Evolutionary conservation across 2,888 invertebrate species (phyloP), one percentile per base, ranked within the genome.

Genomic region (Ametastegia equiseti): DNA sequence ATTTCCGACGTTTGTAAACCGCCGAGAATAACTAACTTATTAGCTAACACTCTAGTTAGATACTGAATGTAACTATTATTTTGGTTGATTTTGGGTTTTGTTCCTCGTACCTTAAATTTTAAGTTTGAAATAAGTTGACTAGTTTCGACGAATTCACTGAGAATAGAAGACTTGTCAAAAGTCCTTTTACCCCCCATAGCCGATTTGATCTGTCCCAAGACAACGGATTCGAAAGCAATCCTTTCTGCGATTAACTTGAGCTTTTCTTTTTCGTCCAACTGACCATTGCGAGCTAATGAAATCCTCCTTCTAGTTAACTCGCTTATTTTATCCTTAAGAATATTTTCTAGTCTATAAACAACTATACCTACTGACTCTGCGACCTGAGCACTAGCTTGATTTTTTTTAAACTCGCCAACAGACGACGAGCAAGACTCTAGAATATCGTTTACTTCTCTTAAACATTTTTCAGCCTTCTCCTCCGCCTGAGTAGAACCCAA

Each of bases 161-260:
- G 86, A 82, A 89, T 88, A 81, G 86, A 84, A 80, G 86, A 88
- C 78, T 86, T 87, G 75, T 89, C 89, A 80, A 86, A 84, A 15
- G 87, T 86, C 23, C 86, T 86, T 42, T 78, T 80, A 36, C 60
- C 73, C 65, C 86, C 86, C 82, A 89, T 83, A 65, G 88, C 88
- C 75, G 85, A 85, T 81, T 89, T 90, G 15, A 91, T 85, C 83
- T 89, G 89, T 19, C 94, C 94, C 82, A 96, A 94, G 81, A 96
- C 93, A 33, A 96, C 95, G 81, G 96, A 95, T 92, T 97, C 97
- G 90, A 95, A 97, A 0, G 97, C 96, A 27, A 97, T 93, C 88
- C 96, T 95, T 91, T 97, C 97, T 1, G 97, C 96, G 80, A 96
- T 92, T 80, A 97, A 93, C 87, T 96, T 95, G 84, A 96, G 92